Base-by-base conservation (phyloP, 2,113 vertebrate species). In the Phylloscopus trochilus region DNA sequence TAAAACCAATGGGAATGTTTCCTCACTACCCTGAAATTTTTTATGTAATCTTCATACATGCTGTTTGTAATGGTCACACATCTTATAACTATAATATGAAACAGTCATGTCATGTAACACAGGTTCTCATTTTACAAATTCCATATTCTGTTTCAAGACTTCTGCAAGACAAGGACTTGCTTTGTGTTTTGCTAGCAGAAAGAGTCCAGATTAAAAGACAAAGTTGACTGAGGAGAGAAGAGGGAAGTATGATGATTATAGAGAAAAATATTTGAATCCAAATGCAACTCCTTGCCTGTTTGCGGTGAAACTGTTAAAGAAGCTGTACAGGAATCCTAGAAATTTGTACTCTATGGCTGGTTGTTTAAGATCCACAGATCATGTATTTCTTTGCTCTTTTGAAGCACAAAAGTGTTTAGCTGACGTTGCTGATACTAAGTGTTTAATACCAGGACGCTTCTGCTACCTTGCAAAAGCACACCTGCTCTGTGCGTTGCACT, bases 101-200 rank as follows among this genome's bases (percentile, higher is more conserved):
- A 6, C n/a, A 49, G 11, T 16, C 10, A 2, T 15, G 24, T 37
- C 23, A 13, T 6, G 13, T 49, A 44, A 49, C 0, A 3, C 9
- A 67, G 13, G 14, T 39, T 79, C 37, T 83, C 2, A 9, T 66
- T 74, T 56, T 58, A 35, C 30, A 4, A 63, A n/a, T 79, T 62
- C 10, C 1, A 3, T 18, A 19, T 46, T 91, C 14, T 49, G 5
- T 82, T 78, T 46, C 2, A 15, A 72, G 43, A 24, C 16, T 67
- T 74, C 23, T 59, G 22, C 51, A 51, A 24, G 18, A 33, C 12
- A 44, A 73, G 22, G 31, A 37, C 22, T 66, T 73, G 44, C 10
- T 74, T 66, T 74, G 33, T 66, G 33, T 81, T 63, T 79, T 63
- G 24, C 41, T 47, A 26, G 23, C 10, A 39, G 27, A 58, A 27